Evolutionary conservation across 2,797 vertebrate genomes (phyloP).

Genomic region (Falco novaeseelandiae): DNA sequence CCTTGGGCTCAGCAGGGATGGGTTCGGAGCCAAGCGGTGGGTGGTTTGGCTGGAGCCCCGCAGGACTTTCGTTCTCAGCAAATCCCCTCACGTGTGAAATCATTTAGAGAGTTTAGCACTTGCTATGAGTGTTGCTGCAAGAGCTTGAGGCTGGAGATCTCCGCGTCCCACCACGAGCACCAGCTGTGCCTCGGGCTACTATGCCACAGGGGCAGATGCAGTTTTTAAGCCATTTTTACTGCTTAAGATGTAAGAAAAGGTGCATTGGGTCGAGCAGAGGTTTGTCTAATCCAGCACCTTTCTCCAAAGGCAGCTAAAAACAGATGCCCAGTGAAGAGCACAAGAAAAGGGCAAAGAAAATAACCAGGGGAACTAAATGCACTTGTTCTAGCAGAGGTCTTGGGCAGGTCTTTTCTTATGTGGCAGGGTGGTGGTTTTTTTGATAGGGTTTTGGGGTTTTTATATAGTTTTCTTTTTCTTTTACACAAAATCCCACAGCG

Average conservation of each 20-base stretch:
- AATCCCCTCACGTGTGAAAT: neutral
- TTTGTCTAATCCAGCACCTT: neutral
- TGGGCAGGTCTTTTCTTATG: no score
- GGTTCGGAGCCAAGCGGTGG: neutral
- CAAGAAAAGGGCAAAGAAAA: neutral
- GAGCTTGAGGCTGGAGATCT: neutral
- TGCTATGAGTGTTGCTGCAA: rapidly evolving
- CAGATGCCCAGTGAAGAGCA: neutral
- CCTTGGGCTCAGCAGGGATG: neutral
- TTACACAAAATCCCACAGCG: neutral
- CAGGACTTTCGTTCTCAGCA: neutral
- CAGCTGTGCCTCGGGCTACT: neutral
- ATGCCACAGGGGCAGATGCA: rapidly evolving
- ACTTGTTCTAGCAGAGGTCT: neutral
- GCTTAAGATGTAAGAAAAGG: neutral
- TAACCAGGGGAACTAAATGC: neutral
- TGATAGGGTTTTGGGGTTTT: neutral
- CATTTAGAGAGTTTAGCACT: neutral
- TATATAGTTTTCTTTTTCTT: neutral
- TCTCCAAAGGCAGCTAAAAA: neutral
- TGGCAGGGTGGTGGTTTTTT: neutral
- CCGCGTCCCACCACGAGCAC: rapidly evolving
- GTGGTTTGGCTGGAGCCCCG: neutral
- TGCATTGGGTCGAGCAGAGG: neutral
- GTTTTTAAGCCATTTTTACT: neutral